phyloP scores from a whole-genome alignment of 2,113 vertebrate genomes.

The Uropsilus gracilis region DNA sequence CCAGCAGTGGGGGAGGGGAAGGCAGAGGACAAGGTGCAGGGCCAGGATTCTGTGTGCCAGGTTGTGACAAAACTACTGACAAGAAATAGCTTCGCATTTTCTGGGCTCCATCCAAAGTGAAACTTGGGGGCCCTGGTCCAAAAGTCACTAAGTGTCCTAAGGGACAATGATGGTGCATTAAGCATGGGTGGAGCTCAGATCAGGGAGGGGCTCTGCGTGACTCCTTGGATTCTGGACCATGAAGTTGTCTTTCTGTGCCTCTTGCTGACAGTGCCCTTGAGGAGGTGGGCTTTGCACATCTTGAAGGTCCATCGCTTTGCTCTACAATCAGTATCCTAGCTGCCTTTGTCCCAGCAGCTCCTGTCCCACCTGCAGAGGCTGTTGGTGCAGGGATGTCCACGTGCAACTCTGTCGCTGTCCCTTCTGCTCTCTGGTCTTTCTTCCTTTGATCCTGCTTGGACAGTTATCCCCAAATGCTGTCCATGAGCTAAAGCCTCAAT shows the following conservation, averaged over 20 bases:
- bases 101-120: background rate
- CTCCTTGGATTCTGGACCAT: background rate
- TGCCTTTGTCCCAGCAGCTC: background rate
- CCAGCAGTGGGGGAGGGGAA: background rate
- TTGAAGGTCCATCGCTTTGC: background rate
- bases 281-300: background rate
- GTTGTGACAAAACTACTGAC: background rate
- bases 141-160: background rate
- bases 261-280: background rate
- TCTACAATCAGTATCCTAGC: background rate
- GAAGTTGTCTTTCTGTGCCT: background rate
- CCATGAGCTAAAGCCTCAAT: background rate
- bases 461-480: background rate
- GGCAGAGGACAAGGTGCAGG: background rate
- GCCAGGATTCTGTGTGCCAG: background rate
- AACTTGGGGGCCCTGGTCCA: background rate
- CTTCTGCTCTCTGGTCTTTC: background rate
- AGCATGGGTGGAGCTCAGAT: no score
- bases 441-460: background rate
- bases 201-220: accelerated
- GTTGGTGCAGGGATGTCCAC: background rate
- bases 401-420: no score
- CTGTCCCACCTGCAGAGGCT: no score
- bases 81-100: background rate
- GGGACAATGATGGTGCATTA: background rate